These are phyloP conservation scores for Sinocyclocheilus grahami DNA, from an alignment of 2,113 vertebrate species.

Conservation along the genomic window DNA sequence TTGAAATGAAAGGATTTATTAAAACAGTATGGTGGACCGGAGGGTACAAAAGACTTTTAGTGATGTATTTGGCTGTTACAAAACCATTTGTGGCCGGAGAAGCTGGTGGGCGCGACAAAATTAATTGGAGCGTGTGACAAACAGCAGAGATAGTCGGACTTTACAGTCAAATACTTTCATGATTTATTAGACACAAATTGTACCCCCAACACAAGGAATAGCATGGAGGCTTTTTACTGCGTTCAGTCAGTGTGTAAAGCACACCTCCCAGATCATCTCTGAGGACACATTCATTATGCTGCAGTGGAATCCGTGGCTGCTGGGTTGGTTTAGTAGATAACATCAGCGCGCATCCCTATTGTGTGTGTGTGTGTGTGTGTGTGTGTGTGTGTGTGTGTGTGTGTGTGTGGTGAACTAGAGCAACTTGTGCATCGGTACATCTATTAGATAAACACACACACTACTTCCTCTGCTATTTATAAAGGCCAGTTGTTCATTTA, in stretches of 20 bases:
- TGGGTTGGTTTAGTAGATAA: constrained; percentile 57
- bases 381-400: too few relatives aligned
- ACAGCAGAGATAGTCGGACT: constrained; percentile 36
- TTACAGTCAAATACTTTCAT: constrained; percentile 27
- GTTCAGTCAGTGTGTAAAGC: constrained; percentile 3
- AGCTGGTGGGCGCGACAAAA: constrained; percentile 36
- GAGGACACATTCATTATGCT: constrained; percentile 61
- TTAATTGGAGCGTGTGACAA: constrained; percentile 55
- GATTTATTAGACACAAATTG: constrained; percentile 2
- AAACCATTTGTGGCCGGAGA: constrained; percentile 42
- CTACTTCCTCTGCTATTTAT: too few relatives aligned
- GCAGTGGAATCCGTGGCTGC: constrained; percentile 51
- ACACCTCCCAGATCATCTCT: constrained; percentile 62
- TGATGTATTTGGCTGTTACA: constrained; percentile 61
- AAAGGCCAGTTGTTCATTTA: too few relatives aligned
- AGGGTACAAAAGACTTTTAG: constrained; percentile 43
- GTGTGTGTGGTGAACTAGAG: too few relatives aligned
- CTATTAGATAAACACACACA: neutral
- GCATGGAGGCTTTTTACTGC: neutral
- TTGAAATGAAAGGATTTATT: constrained; percentile 72
- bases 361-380: neutral
- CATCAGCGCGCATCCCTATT: neutral
- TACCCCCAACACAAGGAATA: constrained; percentile 3
- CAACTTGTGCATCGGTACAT: neutral
- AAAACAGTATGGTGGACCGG: constrained; percentile 67